Conservation (phyloP, 2,888 invertebrate genomes). For the Sycophila texana region DNA sequence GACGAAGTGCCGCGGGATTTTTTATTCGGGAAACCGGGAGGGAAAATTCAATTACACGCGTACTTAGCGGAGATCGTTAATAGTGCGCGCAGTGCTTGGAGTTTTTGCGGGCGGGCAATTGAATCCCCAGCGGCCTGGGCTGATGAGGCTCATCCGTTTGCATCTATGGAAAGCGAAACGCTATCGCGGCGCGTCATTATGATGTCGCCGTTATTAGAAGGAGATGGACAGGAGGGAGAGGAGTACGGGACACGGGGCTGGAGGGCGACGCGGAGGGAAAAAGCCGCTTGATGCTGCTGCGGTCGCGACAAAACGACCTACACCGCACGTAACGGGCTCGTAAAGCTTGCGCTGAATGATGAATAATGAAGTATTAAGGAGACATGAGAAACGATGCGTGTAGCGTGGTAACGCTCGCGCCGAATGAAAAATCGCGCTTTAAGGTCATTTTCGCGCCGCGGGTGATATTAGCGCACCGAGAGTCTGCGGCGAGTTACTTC, state of each 20-base stretch:
- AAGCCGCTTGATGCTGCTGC: conserved; percentile 30
- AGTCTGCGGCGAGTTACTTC: conserved; percentile 27
- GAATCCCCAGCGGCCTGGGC: conserved; percentile 13
- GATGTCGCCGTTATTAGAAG: not conserved
- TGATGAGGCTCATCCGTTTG: conserved; percentile 21
- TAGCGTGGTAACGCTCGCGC: conserved; percentile 17
- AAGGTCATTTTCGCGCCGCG: conserved; percentile 51
- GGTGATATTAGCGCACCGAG: conserved; percentile 39
- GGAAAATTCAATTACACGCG: conserved; percentile 13
- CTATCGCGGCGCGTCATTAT: not conserved
- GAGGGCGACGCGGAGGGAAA: too few species aligned
- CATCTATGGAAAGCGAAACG: conserved; percentile 16
- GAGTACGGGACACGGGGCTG: not conserved
- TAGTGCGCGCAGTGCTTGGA: too few species aligned
- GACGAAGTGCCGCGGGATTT: not conserved
- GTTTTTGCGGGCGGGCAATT: conserved; percentile 19
- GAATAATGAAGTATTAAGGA: conserved; percentile 57
- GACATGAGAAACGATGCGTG: conserved; percentile 55
- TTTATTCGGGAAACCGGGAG: not conserved
- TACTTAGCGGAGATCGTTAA: not conserved
- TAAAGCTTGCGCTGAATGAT: conserved; percentile 52
- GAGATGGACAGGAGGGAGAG: not conserved
- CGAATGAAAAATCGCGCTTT: conserved; percentile 40
- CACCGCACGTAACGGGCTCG: conserved; percentile 49
- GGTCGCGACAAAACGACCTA: conserved; percentile 22